These are phyloP conservation scores for Pterocles burchelli DNA, from an alignment of 2,113 vertebrate genomes.

Conservation along the genomic window DNA sequence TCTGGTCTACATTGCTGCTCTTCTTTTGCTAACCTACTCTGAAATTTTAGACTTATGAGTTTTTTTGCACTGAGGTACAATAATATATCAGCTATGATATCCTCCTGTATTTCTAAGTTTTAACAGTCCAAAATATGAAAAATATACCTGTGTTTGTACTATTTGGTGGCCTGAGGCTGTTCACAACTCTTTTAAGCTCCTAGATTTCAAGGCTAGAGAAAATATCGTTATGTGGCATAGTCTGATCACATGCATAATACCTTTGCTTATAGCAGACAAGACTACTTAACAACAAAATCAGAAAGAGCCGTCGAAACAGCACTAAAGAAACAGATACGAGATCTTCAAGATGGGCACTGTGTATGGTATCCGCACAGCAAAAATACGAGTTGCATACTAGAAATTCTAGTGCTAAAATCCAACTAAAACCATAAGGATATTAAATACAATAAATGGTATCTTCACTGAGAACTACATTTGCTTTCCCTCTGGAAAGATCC, in stretches of 20 bases:
- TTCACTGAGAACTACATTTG: not conserved
- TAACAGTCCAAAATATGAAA: not conserved
- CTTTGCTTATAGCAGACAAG: not conserved
- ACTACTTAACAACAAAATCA: not conserved
- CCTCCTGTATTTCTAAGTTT: not conserved
- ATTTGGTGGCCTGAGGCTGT: not conserved
- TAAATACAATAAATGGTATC: not conserved
- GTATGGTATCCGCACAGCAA: not conserved
- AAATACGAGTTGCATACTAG: not conserved
- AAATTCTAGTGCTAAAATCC: not conserved
- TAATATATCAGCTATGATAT: not conserved
- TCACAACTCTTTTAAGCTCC: not conserved
- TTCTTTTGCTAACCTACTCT: not conserved
- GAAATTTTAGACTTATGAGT: not conserved
- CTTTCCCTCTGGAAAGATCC: not conserved
- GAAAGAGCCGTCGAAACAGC: not conserved
- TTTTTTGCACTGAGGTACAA: not conserved
- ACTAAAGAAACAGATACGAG: not conserved
- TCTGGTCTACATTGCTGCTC: not conserved
- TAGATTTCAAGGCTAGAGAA: not conserved
- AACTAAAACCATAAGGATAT: not conserved
- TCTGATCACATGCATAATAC: not conserved
- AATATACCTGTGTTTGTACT: not conserved
- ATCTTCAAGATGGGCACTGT: not conserved
- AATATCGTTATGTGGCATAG: not conserved